Conservation (phyloP, 1,140 invertebrate species). For the Cecropterus lyciades region DNA sequence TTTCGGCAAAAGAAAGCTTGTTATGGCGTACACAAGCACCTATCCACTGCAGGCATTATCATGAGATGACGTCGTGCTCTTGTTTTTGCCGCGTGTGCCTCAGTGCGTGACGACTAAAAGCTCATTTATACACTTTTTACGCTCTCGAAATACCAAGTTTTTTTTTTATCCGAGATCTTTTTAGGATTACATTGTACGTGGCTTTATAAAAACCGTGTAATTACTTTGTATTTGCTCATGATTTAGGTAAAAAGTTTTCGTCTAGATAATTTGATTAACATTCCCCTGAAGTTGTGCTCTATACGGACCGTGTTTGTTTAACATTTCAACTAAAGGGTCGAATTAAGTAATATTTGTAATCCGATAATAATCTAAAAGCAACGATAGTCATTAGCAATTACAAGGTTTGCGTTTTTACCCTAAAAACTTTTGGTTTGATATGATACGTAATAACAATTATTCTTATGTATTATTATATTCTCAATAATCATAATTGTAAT, state of each 20-base stretch:
- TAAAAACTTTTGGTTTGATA: no score
- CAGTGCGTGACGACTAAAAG: slow-evolving; percentile 75
- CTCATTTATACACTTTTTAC: slow-evolving; percentile 76
- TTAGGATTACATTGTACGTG: slow-evolving; percentile 31
- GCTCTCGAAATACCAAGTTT: slow-evolving; percentile 61
- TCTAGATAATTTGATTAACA: slow-evolving; percentile 3
- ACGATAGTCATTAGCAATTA: no score
- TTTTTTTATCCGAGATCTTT: slow-evolving; percentile 43
- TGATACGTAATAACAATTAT: no score
- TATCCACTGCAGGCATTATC: slow-evolving; percentile 40
- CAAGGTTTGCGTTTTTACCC: no score
- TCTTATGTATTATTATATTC: no score
- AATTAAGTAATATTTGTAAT: neutral
- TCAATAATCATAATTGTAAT: no score
- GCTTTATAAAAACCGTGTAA: slow-evolving; percentile 36
- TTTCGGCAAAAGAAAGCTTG: neutral
- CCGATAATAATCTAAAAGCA: no score
- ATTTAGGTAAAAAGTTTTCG: slow-evolving; percentile 22
- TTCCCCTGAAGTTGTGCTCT: neutral
- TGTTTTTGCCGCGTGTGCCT: slow-evolving; percentile 62
- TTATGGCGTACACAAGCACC: slow-evolving; percentile 14
- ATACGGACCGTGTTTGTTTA: no score
- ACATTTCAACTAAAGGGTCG: neutral
- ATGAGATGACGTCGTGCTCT: slow-evolving; percentile 56
- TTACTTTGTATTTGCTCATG: slow-evolving; percentile 31